Evolutionary conservation across 2,113 vertebrate species (phyloP).

Genomic region (Odontesthes bonariensis): DNA sequence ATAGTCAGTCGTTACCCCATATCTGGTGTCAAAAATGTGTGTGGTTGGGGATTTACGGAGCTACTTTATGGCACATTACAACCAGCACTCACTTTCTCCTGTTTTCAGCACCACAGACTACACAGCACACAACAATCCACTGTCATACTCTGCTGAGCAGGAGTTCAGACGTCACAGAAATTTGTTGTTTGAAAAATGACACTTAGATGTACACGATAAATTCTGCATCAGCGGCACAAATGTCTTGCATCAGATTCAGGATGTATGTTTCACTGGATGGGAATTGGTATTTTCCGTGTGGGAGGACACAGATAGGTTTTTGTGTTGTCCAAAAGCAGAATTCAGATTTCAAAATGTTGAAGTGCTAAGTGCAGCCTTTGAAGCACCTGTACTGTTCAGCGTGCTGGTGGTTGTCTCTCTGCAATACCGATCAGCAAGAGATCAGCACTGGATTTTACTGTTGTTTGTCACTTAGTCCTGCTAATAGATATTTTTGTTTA

Average conservation of each 20-base stretch:
- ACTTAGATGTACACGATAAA: constrained; percentile 41
- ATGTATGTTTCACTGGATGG: constrained; percentile 48
- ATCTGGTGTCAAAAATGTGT: neutral
- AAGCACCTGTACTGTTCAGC: constrained; percentile 35
- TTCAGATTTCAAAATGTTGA: constrained; percentile 27
- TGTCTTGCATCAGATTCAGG: constrained; percentile 41
- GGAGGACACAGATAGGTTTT: constrained; percentile 1
- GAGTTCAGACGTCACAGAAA: neutral
- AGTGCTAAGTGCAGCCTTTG: constrained; percentile 35
- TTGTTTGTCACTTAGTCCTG: constrained; percentile 42
- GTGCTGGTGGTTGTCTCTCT: constrained; percentile 26
- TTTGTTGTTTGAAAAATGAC: constrained; percentile 51
- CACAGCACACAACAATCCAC: constrained; percentile 50
- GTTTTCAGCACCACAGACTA: constrained; percentile 33
- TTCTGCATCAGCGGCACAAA: constrained; percentile 56
- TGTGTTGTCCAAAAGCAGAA: constrained; percentile 49
- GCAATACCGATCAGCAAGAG: constrained; percentile 27
- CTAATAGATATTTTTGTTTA: constrained; percentile 63
- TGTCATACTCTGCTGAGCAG: constrained; percentile 31
- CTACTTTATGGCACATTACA: neutral
- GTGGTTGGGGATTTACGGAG: neutral
- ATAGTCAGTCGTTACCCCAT: neutral
- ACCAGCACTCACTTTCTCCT: neutral
- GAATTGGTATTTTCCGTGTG: constrained; percentile 18
- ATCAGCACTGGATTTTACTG: constrained; percentile 18